These are phyloP conservation scores for Solea senegalensis DNA, from an alignment of 2,113 vertebrate genomes.

Conservation along the genomic window DNA sequence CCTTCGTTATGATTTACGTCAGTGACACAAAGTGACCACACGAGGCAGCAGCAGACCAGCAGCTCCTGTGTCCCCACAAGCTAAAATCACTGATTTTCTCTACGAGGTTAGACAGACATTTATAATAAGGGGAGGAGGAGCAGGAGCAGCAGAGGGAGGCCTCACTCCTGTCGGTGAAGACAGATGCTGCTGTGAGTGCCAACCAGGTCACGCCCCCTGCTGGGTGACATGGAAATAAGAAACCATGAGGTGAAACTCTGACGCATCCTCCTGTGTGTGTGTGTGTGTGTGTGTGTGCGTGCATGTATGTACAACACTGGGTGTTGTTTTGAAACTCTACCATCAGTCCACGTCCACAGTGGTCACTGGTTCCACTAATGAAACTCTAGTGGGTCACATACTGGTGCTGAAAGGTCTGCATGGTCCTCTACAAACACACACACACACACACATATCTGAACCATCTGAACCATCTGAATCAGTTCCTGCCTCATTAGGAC, in stretches of 20 bases:
- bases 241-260: constrained; percentile 23
- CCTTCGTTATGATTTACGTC: too few relatives aligned
- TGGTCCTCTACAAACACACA: constrained; percentile 15
- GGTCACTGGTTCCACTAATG: constrained; percentile 39
- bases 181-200: constrained; percentile 27
- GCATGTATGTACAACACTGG: constrained; percentile 17
- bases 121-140: not conserved
- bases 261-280: constrained; percentile 9
- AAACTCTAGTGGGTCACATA: constrained; percentile 56
- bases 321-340: constrained; percentile 70
- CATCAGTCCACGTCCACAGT: constrained; percentile 30
- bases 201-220: constrained; percentile 18
- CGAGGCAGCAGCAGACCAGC: too few relatives aligned
- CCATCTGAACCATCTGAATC: not conserved
- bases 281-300: not conserved
- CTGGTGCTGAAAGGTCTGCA: constrained; percentile 61
- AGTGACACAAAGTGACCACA: too few relatives aligned
- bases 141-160: not conserved
- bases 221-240: constrained; percentile 17
- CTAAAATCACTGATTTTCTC: too few relatives aligned
- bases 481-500: too few relatives aligned
- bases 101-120: too few relatives aligned
- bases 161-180: constrained; percentile 17
- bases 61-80: too few relatives aligned
- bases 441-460: not conserved